phyloP scores from a whole-genome alignment of 2,113 vertebrate species.

The Tor tambroides region DNA sequence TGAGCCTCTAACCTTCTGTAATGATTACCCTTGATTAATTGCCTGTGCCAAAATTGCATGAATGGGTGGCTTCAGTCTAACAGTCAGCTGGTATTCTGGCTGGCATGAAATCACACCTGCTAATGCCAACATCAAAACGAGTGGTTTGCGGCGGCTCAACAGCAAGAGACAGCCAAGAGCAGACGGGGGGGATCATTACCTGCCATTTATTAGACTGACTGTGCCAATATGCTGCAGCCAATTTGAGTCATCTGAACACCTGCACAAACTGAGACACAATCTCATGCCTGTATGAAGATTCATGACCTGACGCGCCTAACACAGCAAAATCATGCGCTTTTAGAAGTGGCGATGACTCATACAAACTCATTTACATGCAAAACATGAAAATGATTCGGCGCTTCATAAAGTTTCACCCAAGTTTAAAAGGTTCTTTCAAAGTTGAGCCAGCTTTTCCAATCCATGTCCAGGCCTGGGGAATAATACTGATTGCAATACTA shows the following conservation, averaged over 20 bases:
- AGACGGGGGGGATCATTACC: conserved; percentile 17
- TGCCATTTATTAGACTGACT: conserved; percentile 24
- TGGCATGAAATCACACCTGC: conserved; percentile 18
- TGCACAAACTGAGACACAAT: conserved; percentile 18
- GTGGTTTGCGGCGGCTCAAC: conserved; percentile 5
- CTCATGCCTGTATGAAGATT: neutral
- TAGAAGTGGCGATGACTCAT: neutral
- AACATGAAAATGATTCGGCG: neutral
- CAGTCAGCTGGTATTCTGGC: conserved; percentile 15
- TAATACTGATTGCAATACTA: conserved; percentile 9
- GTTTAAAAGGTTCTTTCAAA: conserved; percentile 13
- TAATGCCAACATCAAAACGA: conserved; percentile 37
- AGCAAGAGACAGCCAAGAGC: neutral
- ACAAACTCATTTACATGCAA: neutral
- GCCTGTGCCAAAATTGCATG: conserved; percentile 17
- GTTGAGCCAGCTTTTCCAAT: neutral
- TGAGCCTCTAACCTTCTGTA: neutral
- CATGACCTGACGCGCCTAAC: neutral
- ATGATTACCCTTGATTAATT: conserved; percentile 5
- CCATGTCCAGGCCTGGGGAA: neutral
- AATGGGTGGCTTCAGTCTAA: conserved; percentile 6
- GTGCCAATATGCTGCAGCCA: conserved; percentile 11
- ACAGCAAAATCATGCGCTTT: neutral
- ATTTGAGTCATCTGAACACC: conserved; percentile 25
- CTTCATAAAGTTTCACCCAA: neutral